phyloP scores from a whole-genome alignment of 2,888 invertebrate species.

The Drosophila longiperda region DNA sequence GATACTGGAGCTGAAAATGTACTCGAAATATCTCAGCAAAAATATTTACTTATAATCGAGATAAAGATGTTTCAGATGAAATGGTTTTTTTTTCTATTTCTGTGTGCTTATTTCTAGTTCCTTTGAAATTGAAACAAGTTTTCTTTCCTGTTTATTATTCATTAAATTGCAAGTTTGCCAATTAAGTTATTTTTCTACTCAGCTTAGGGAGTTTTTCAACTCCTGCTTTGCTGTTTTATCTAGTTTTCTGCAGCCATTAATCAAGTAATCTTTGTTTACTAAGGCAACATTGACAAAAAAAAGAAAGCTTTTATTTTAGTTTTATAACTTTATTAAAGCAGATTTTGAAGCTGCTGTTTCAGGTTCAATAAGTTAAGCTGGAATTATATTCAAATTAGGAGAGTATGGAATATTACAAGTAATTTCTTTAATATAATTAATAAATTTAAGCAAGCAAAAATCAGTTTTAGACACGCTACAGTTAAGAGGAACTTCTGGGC shows the following conservation, averaged over 20 bases:
- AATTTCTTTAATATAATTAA: too few relatives aligned
- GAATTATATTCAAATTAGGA: too few relatives aligned
- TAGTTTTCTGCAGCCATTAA: not conserved
- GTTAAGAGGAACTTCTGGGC: not conserved
- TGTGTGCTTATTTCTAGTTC: not conserved
- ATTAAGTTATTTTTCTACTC: not conserved
- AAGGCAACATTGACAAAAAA: not conserved
- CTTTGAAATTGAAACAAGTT: not conserved
- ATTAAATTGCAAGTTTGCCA: not conserved
- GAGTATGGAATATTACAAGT: too few relatives aligned
- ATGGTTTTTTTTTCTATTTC: not conserved
- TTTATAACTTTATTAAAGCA: not conserved
- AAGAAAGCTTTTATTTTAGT: not conserved
- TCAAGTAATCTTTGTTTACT: not conserved
- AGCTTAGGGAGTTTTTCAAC: not conserved
- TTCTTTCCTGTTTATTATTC: not conserved
- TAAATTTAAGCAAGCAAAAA: too few relatives aligned
- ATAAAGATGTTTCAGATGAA: not conserved
- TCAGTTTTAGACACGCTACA: not conserved
- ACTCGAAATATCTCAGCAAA: not conserved
- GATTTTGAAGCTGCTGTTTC: too few relatives aligned
- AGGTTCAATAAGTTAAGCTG: too few relatives aligned
- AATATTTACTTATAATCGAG: not conserved
- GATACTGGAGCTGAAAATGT: conserved; percentile 3
- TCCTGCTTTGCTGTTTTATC: not conserved